A percentile compares a stretch with the other conserved stretches of the same genome.
phyloP scores from a whole-genome alignment of 2,113 vertebrate genomes.

The Casuarius casuarius region DNA sequence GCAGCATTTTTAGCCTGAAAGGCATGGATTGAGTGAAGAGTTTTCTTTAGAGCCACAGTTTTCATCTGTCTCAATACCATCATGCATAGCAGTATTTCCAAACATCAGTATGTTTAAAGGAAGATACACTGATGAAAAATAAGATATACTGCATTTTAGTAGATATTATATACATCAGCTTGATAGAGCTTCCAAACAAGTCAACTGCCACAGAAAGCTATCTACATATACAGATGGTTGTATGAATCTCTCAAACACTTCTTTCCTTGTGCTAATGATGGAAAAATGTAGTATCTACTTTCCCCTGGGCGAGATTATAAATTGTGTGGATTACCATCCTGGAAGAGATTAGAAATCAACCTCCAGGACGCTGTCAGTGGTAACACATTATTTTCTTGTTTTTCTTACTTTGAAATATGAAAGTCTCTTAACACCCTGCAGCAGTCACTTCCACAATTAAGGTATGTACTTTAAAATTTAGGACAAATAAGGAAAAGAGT shows the following conservation, averaged over 20 bases:
- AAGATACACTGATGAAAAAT: not conserved
- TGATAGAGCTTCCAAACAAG: not conserved
- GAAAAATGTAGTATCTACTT: not conserved
- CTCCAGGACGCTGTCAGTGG: not conserved
- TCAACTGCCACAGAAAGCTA: not conserved
- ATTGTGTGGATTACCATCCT: rapidly evolving
- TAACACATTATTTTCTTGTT: not conserved
- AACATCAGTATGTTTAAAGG: not conserved
- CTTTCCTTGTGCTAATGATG: not conserved
- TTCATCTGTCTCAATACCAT: not conserved
- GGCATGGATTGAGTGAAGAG: not conserved
- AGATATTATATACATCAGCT: not conserved
- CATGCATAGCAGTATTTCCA: not conserved
- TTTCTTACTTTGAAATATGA: not conserved
- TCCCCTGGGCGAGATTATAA: not conserved
- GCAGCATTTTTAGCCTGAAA: constrained; percentile 27
- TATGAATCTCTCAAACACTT: not conserved
- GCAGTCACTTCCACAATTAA: not conserved
- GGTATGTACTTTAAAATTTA: not conserved
- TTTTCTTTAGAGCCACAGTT: not conserved
- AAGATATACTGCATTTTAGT: not conserved
- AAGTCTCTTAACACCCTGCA: not conserved
- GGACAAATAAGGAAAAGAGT: not conserved
- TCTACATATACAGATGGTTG: not conserved
- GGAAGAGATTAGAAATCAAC: not conserved